A percentile compares a stretch with the other conserved stretches of the same genome.
phyloP scores from a whole-genome alignment of 2,797 vertebrate genomes.

The Melopsittacus undulatus region DNA sequence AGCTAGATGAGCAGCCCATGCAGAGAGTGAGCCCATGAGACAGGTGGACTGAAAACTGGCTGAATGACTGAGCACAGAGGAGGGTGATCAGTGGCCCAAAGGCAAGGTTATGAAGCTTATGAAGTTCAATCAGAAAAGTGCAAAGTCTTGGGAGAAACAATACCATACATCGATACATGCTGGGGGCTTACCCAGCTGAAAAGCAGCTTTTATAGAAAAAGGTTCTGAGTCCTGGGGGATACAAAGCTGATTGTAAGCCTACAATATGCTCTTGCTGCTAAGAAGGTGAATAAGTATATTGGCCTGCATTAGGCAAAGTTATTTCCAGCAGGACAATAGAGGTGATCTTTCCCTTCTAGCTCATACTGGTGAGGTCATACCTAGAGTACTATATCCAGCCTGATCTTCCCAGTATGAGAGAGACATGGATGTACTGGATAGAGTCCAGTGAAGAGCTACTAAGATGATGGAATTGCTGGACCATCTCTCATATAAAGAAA shows the following conservation, averaged over 20 bases:
- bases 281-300: not conserved
- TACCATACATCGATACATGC: not conserved
- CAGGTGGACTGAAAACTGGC: not conserved
- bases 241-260: not conserved
- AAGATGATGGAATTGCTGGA: not conserved
- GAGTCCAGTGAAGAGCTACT: not conserved
- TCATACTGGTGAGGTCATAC: not conserved
- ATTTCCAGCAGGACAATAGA: not conserved
- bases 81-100: not conserved
- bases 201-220: not conserved
- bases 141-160: not conserved
- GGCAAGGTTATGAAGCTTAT: not conserved
- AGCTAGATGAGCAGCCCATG: not conserved
- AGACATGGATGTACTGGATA: not conserved
- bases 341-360: not conserved
- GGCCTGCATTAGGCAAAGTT: not conserved
- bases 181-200: not conserved
- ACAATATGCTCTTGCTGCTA: not conserved
- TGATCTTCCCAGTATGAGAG: not conserved
- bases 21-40: not conserved
- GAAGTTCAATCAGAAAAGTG: not conserved
- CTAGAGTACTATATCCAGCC: not conserved
- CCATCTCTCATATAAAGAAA: not conserved
- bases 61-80: not conserved
- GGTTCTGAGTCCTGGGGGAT: not conserved